phyloP scores from a whole-genome alignment of 2,113 vertebrate genomes.

The Psittacula cyanocephala region DNA sequence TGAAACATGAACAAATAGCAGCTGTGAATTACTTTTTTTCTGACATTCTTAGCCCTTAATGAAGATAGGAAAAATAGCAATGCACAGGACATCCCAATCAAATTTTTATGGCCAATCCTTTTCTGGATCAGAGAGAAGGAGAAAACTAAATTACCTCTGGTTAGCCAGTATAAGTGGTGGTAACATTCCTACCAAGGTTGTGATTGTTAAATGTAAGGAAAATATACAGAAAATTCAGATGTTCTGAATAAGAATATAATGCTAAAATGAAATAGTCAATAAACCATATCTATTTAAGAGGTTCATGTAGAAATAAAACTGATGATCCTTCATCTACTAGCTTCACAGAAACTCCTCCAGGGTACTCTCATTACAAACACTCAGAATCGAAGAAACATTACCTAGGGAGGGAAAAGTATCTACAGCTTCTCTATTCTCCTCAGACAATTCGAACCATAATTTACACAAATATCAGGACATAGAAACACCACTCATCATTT shows the following conservation, averaged over 20 bases:
- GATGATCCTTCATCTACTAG: neutral
- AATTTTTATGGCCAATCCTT: neutral
- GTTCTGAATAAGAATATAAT: neutral
- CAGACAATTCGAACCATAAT: neutral
- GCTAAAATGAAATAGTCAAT: neutral
- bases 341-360: neutral
- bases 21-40: neutral
- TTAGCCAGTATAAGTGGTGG: neutral
- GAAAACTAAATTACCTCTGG: neutral
- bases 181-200: neutral
- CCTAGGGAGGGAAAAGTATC: neutral
- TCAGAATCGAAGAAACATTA: neutral
- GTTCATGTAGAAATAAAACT: neutral
- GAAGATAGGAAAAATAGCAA: rapidly evolving
- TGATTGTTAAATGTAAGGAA: neutral
- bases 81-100: neutral
- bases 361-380: neutral
- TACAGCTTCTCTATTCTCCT: neutral
- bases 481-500: neutral
- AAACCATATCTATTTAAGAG: neutral
- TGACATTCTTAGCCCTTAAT: neutral
- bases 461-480: neutral
- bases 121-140: neutral
- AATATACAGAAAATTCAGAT: neutral
- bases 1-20: neutral